Evolutionary conservation across 2,797 vertebrate genomes (phyloP).

Genomic region (Falco naumanni): DNA sequence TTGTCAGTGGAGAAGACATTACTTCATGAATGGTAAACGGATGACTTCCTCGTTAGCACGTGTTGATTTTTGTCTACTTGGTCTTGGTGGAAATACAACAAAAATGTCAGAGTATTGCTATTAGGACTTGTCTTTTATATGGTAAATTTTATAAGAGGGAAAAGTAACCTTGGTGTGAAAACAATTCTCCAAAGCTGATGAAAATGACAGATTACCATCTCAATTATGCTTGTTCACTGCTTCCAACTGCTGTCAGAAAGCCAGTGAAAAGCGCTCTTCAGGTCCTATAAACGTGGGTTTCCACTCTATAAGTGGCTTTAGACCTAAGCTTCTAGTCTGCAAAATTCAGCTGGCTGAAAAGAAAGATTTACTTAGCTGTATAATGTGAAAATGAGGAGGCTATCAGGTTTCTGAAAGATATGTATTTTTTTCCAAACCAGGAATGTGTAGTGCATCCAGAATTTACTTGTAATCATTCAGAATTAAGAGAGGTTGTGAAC

Average conservation of each 20-base stretch:
- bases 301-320: not conserved
- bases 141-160: not conserved
- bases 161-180: not conserved
- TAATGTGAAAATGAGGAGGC: not conserved
- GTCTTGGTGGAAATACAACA: not conserved
- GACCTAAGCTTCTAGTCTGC: not conserved
- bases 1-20: not conserved
- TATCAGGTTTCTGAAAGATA: not conserved
- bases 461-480: not conserved
- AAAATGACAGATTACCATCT: not conserved
- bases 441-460: not conserved
- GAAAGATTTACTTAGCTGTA: not conserved
- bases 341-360: not conserved
- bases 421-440: not conserved
- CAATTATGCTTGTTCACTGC: not conserved
- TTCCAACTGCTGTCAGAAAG: not conserved
- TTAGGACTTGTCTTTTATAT: not conserved
- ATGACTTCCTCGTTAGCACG: accelerated
- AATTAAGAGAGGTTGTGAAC: not conserved
- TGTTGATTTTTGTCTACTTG: not conserved
- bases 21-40: not conserved
- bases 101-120: not conserved
- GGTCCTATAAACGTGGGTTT: not conserved
- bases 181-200: not conserved
- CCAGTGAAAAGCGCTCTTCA: not conserved